Evolutionary conservation across 2,888 invertebrate species (phyloP).

Genomic region (Sclerodermus sp.): DNA sequence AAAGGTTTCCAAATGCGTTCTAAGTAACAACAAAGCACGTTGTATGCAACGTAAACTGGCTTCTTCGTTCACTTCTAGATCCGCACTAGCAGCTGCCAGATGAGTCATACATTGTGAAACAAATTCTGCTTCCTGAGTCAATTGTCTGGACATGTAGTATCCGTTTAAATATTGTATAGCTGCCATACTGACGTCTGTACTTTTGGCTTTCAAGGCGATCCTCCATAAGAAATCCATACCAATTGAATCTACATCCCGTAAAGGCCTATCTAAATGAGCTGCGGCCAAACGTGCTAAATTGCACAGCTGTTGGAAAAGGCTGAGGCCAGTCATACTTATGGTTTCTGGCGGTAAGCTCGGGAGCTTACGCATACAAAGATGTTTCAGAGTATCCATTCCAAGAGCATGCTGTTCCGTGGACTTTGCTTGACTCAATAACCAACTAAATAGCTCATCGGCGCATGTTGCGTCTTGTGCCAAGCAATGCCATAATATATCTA

Average conservation of each 20-base stretch:
- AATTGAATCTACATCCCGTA: constrained; percentile 63
- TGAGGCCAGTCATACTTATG: constrained; percentile 89
- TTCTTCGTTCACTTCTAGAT: constrained; percentile 67
- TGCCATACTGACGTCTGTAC: constrained; percentile 92
- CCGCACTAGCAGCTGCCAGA: constrained; percentile 79
- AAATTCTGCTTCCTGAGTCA: constrained; percentile 91
- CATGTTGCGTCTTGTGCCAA: constrained; percentile 83
- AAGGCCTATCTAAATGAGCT: constrained; percentile 61
- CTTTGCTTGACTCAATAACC: constrained; percentile 90
- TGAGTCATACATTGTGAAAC: constrained; percentile 93
- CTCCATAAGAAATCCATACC: constrained; percentile 96
- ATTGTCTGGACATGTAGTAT: constrained; percentile 89
- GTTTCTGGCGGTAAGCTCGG: constrained; percentile 86
- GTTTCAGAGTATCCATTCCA: constrained; percentile 82
- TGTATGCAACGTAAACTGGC: constrained; percentile 87
- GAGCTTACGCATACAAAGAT: constrained; percentile 85
- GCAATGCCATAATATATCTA: constrained; percentile 90
- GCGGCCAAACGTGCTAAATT: constrained; percentile 82
- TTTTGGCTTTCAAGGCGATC: constrained; percentile 86
- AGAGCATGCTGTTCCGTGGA: constrained; percentile 91
- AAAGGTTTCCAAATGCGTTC: constrained; percentile 93
- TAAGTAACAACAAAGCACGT: constrained; percentile 81
- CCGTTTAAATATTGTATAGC: constrained; percentile 93
- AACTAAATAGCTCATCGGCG: constrained; percentile 89
- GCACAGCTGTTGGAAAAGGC: constrained; percentile 88